These are phyloP conservation scores for Lepeophtheirus salmonis DNA, from an alignment of 1,140 invertebrate species.

Conservation along the genomic window DNA sequence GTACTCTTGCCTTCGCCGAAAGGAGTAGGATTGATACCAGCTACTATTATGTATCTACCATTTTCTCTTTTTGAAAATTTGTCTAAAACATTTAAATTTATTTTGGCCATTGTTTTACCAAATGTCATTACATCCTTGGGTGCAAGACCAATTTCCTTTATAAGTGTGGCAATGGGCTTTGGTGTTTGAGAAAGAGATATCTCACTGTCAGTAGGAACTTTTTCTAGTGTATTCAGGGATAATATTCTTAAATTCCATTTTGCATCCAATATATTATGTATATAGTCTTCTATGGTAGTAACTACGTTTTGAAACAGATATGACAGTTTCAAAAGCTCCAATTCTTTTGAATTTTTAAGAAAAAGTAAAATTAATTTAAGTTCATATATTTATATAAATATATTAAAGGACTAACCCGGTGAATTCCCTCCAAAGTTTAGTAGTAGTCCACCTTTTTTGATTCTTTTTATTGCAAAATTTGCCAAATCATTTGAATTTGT, in stretches of 20 bases:
- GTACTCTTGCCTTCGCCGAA: slow-evolving; percentile 94
- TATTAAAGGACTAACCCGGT: too few relatives aligned
- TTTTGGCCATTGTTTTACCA: slow-evolving; percentile 86
- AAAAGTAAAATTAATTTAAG: too few relatives aligned
- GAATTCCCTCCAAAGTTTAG: too few relatives aligned
- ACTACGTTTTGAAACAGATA: background rate
- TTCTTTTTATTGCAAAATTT: too few relatives aligned
- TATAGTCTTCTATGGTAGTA: background rate
- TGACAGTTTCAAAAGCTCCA: background rate
- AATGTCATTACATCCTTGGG: slow-evolving; percentile 66
- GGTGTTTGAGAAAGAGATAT: slow-evolving; percentile 70
- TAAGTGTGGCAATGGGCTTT: slow-evolving; percentile 57
- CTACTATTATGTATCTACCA: slow-evolving; percentile 12
- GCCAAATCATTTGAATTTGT: too few relatives aligned
- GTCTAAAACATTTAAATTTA: slow-evolving; percentile 61
- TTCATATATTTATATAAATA: too few relatives aligned
- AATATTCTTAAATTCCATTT: slow-evolving; percentile 27
- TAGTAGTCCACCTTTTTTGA: too few relatives aligned
- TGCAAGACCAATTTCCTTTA: slow-evolving; percentile 63
- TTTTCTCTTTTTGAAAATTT: slow-evolving; percentile 36
- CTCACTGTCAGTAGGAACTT: slow-evolving; percentile 51
- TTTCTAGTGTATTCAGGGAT: slow-evolving; percentile 25
- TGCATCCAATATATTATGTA: slow-evolving; percentile 26
- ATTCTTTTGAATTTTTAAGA: too few relatives aligned
- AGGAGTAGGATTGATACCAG: slow-evolving; percentile 66